phyloP scores from a whole-genome alignment of 2,888 invertebrate species.

The Cantharis rufa region DNA sequence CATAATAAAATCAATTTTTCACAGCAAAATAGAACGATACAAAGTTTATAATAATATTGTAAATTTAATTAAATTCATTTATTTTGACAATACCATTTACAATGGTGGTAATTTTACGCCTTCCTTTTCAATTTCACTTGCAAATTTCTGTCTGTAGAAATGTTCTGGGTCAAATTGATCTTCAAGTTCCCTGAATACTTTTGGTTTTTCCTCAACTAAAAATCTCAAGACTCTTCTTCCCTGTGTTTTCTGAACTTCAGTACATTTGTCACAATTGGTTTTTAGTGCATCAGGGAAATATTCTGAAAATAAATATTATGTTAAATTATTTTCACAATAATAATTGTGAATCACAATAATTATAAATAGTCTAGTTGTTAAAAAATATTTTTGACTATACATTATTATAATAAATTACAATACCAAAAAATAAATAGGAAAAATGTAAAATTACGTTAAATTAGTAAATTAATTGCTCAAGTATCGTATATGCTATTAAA shows the following conservation, averaged over 20 bases:
- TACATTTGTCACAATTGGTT: constrained; percentile 70
- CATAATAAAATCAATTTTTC: background rate
- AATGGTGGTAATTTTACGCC: constrained; percentile 26
- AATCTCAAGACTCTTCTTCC: constrained; percentile 67
- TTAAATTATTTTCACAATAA: background rate
- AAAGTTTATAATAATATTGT: background rate
- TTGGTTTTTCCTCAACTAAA: constrained; percentile 66
- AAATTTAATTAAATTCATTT: background rate
- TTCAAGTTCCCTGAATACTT: constrained; percentile 67
- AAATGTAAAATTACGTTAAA: no score
- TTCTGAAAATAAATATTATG: constrained; percentile 50
- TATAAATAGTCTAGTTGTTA: no score
- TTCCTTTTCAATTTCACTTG: constrained; percentile 57
- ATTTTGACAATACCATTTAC: background rate
- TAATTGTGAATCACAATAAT: no score
- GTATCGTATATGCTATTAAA: no score
- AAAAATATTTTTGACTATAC: no score
- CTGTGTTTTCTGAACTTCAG: constrained; percentile 65
- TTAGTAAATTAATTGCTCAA: no score
- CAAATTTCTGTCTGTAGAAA: constrained; percentile 67
- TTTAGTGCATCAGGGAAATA: constrained; percentile 72
- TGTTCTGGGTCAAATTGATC: constrained; percentile 72
- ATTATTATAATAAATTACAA: no score
- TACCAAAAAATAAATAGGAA: no score
- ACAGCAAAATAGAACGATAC: background rate